A percentile compares a stretch with the other conserved stretches of the same genome.
Evolutionary conservation across 2,888 invertebrate genomes (phyloP).

Genomic region (Ferdinandea cuprea): DNA sequence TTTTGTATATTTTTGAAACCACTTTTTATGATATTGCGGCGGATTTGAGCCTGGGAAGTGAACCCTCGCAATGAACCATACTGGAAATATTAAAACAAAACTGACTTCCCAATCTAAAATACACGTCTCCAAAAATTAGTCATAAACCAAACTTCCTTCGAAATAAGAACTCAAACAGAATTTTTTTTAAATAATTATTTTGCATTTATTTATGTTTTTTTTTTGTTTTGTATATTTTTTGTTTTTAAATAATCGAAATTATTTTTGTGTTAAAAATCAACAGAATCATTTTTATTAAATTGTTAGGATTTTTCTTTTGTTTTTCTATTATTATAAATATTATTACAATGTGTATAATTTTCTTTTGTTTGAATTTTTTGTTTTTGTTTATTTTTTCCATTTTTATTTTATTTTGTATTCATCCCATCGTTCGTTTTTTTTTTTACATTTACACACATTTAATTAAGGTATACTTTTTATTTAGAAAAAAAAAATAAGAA

Average conservation of each 20-base stretch:
- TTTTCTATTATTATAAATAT: constrained; percentile 63
- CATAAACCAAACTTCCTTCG: not conserved
- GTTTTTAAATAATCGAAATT: constrained; percentile 76
- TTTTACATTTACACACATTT: constrained; percentile 55
- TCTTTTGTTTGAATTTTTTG: constrained; percentile 54
- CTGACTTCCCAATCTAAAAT: constrained; percentile 4
- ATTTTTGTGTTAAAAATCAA: constrained; percentile 76
- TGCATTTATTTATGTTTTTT: constrained; percentile 65
- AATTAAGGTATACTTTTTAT: constrained; percentile 32
- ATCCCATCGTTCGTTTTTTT: constrained; percentile 30
- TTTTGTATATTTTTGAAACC: too few relatives aligned
- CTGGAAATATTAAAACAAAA: not conserved
- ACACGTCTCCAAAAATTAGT: not conserved
- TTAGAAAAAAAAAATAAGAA: constrained; percentile 55
- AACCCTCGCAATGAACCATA: too few relatives aligned
- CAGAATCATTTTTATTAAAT: constrained; percentile 75
- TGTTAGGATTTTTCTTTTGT: constrained; percentile 74
- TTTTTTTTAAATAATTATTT: constrained; percentile 73
- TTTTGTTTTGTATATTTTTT: constrained; percentile 68
- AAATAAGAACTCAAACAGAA: constrained; percentile 41
- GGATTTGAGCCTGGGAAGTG: too few relatives aligned
- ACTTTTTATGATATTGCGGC: too few relatives aligned
- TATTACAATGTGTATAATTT: constrained; percentile 69
- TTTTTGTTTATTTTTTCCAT: constrained; percentile 51
- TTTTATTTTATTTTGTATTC: constrained; percentile 41